A percentile compares a stretch with the other conserved stretches of the same genome.
phyloP scores from a whole-genome alignment of 2,888 invertebrate species.

The Boloria euphrosyne region DNA sequence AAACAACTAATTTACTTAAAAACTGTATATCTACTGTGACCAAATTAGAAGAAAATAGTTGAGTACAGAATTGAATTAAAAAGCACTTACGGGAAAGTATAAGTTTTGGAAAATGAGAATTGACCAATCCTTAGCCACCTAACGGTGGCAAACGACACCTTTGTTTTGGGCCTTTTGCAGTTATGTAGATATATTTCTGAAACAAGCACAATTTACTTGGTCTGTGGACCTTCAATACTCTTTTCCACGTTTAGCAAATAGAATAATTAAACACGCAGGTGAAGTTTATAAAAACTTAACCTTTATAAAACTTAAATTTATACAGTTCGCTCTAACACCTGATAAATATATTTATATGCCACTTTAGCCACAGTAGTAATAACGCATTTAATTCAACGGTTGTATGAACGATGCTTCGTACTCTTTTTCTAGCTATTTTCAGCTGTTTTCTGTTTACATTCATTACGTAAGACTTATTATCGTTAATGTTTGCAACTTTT shows the following conservation, averaged over 20 bases:
- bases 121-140: neutral
- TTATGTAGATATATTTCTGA: no score
- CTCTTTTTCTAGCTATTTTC: neutral
- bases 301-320: no score
- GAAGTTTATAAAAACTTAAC: slow-evolving; percentile 29
- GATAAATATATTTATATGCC: slow-evolving; percentile 5
- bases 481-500: neutral
- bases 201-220: neutral
- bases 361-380: slow-evolving; percentile 5
- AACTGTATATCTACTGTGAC: no score
- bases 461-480: neutral
- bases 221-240: neutral
- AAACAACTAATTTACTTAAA: no score
- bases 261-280: slow-evolving; percentile 32
- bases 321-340: slow-evolving; percentile 29
- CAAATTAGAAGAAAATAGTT: no score
- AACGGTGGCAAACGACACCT: neutral
- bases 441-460: neutral
- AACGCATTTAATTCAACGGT: slow-evolving; percentile 8
- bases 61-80: slow-evolving; percentile 4
- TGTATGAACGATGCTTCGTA: neutral
- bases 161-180: no score
- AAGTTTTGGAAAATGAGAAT: neutral
- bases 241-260: slow-evolving; percentile 19
- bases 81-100: neutral